Conservation (phyloP, 2,113 vertebrate genomes). For the Hyperopisus bebe region DNA sequence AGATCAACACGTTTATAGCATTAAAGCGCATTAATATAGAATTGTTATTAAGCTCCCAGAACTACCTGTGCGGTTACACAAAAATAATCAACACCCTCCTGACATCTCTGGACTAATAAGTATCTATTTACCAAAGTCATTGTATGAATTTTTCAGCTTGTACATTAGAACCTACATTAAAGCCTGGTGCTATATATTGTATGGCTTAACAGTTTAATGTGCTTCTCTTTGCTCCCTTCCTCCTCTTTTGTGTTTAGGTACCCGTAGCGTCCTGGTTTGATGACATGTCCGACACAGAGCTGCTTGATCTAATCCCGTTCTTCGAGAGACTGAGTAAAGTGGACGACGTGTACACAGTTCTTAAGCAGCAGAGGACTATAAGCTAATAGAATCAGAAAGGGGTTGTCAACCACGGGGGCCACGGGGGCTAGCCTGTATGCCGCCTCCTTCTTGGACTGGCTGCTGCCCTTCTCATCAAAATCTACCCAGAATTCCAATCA, state of each 20-base stretch:
- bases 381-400: slow-evolving; percentile 64
- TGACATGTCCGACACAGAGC: slow-evolving; percentile 90
- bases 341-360: slow-evolving; percentile 82
- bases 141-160: not conserved
- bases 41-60: not conserved
- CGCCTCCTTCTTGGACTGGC: slow-evolving; percentile 55
- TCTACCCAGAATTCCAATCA: slow-evolving; percentile 45
- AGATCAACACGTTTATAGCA: not conserved
- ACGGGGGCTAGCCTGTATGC: slow-evolving; percentile 49
- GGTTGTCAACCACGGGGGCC: slow-evolving; percentile 41
- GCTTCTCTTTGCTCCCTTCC: not conserved
- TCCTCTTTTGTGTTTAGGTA: slow-evolving; percentile 62
- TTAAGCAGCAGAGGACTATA: slow-evolving; percentile 78
- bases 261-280: slow-evolving; percentile 95
- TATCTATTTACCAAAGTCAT: not conserved
- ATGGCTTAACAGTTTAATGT: not conserved
- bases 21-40: not conserved
- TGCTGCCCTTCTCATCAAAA: slow-evolving; percentile 38
- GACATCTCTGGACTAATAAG: not conserved
- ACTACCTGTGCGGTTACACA: not conserved
- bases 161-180: not conserved
- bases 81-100: not conserved
- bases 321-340: slow-evolving; percentile 90
- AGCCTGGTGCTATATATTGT: not conserved
- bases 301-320: slow-evolving; percentile 90